These are phyloP conservation scores for Drosophila anceps DNA, from an alignment of 2,888 invertebrate genomes.

Conservation along the genomic window DNA sequence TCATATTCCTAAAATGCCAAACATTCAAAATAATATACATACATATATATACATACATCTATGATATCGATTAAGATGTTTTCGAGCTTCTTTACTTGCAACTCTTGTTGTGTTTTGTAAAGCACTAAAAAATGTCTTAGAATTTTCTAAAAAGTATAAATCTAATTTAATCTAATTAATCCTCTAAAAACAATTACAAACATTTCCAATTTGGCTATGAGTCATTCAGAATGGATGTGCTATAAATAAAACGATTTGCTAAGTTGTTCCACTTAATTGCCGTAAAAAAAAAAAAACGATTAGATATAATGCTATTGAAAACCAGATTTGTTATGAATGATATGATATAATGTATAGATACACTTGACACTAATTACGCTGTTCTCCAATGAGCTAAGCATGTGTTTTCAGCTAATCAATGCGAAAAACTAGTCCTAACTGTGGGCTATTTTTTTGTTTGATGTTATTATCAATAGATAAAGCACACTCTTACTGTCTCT, in stretches of 20 bases:
- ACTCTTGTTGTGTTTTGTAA: too few species aligned
- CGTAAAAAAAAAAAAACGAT: conserved; percentile 3
- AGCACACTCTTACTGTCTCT: neutral
- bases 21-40: too few species aligned
- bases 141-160: neutral
- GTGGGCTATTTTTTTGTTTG: conserved; percentile 6
- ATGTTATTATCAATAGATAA: conserved; percentile 39
- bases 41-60: too few species aligned
- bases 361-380: conserved; percentile 28
- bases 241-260: neutral
- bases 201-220: conserved; percentile 2
- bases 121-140: neutral
- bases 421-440: conserved; percentile 3
- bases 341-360: conserved; percentile 20
- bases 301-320: conserved; percentile 15
- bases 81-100: too few species aligned
- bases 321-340: conserved; percentile 13
- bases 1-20: too few species aligned
- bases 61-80: too few species aligned
- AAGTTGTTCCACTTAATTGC: neutral
- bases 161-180: neutral
- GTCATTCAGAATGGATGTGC: conserved; percentile 9
- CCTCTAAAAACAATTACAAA: too few species aligned
- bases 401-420: conserved; percentile 37
- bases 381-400: conserved; percentile 13